Base-by-base conservation (phyloP, 2,113 vertebrate genomes). In the Marmota flaviventris region DNA sequence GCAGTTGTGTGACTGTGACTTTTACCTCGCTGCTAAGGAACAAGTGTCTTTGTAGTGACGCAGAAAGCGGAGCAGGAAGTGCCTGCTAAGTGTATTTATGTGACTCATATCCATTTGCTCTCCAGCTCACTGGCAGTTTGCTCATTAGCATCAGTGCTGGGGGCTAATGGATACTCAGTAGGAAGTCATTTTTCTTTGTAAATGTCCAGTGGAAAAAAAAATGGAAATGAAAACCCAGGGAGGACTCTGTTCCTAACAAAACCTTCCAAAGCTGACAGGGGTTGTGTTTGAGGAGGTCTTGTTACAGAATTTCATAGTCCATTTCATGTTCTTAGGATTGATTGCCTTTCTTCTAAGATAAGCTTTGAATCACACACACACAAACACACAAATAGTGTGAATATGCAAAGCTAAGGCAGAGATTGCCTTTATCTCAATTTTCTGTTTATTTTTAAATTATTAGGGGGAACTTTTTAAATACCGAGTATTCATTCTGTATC, bases 51-150 rank as follows among this genome's bases (percentile, higher is more conserved):
- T 89, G 95, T 85, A 94, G 1, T 99, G 98, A 99, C 97, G 98
- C 98, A 99, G 96, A 95, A 97, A 37, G 39, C 51, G 29, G 67
- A 96, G 97, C 98, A 98, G 98, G 98, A 99, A 99, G 97, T 83
- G 65, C 96, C 95, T 69, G 61, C 96, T 98, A 97, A 98, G 97
- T 98, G 97, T 98, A 95, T 98, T 98, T 98, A 96, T 53, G 97
- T 99, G 99, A 99, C 98, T 99, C 98, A 99, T 91, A 97, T 90
- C 98, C 98, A 98, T 99, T 98, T 98, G 92, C 96, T 97, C 93
- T 98, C 97, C 93, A 96, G 94, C 93, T 89, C 93, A 77, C 96
- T 98, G 20, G 37, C 97, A 96, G 98, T 98, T 98, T 98, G 83
- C 95, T 98, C 98, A 98, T 99, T 98, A 99, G 90, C 97, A 97